A percentile compares a stretch with the other conserved stretches of the same genome.
These are phyloP conservation scores for Apogon hyalosoma DNA, from an alignment of 2,797 vertebrate genomes.

Conservation along the genomic window DNA sequence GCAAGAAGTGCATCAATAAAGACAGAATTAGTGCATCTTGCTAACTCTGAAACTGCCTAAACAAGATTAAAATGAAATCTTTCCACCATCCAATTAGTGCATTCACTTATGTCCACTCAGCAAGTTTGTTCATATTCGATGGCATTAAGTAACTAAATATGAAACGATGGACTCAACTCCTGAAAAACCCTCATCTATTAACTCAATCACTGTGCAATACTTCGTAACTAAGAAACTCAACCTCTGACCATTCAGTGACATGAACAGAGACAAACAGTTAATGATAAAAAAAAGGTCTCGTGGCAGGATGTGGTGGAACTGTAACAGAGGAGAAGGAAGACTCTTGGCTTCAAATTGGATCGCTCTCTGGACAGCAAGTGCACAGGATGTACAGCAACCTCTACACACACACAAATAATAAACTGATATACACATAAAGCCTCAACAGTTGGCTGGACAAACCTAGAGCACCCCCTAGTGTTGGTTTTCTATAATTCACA, in stretches of 20 bases:
- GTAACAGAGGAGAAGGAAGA: constrained; percentile 25
- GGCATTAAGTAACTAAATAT: constrained; percentile 68
- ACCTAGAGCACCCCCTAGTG: constrained; percentile 83
- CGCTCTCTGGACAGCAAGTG: constrained; percentile 43
- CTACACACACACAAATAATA: constrained; percentile 8
- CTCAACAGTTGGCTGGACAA: constrained; percentile 69
- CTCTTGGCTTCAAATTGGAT: constrained; percentile 46
- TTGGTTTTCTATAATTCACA: constrained; percentile 47
- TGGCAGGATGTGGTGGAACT: constrained; percentile 61
- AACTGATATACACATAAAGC: background rate
- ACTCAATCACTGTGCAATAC: constrained; percentile 58
- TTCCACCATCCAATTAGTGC: constrained; percentile 65
- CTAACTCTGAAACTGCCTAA: constrained; percentile 42
- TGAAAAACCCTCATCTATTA: constrained; percentile 74
- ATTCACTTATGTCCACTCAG: constrained; percentile 62
- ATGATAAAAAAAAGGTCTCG: constrained; percentile 73
- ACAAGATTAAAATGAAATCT: constrained; percentile 49
- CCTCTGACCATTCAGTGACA: constrained; percentile 59
- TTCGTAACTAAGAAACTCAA: constrained; percentile 68
- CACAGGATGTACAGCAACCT: constrained; percentile 24
- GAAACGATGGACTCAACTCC: constrained; percentile 42
- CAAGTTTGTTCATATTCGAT: constrained; percentile 58
- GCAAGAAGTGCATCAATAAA: constrained; percentile 30
- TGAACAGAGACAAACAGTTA: constrained; percentile 63
- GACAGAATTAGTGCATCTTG: constrained; percentile 51